Conservation (phyloP, 2,113 vertebrate genomes). For the Halichoeres trimaculatus region DNA sequence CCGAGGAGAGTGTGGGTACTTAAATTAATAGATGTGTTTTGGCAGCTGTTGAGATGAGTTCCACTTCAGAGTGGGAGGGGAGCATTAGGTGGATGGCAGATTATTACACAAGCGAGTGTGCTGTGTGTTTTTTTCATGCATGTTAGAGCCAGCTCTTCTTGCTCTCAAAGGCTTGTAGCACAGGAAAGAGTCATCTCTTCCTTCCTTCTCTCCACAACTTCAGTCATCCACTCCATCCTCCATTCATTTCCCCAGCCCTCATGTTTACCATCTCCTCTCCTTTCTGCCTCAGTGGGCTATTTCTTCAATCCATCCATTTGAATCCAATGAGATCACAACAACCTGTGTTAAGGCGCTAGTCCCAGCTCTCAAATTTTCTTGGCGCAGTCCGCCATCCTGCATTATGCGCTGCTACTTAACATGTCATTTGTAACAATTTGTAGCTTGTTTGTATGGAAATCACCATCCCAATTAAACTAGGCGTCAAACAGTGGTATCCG, state of each 20-base stretch:
- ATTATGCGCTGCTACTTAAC: conserved; percentile 52
- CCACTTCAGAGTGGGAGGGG: conserved; percentile 13
- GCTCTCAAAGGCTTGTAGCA: neutral
- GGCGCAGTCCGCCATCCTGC: conserved; percentile 43
- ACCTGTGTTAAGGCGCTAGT: conserved; percentile 25
- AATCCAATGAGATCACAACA: conserved; percentile 29
- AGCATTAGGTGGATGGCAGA: conserved; percentile 34
- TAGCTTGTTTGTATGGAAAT: conserved; percentile 74
- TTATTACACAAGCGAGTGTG: conserved; percentile 16
- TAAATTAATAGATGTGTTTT: conserved; percentile 44
- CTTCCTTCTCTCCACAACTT: neutral
- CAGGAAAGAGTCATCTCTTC: neutral
- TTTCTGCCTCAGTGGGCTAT: conserved; percentile 35
- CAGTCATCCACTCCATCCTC: neutral
- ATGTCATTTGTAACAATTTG: conserved; percentile 72
- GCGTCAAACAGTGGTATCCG: conserved; percentile 30
- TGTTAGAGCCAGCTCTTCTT: conserved; percentile 31
- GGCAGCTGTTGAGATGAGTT: conserved; percentile 44
- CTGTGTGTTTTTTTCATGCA: conserved; percentile 28
- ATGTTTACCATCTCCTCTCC: neutral
- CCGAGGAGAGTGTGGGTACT: neutral
- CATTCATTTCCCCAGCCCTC: neutral
- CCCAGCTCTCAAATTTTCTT: conserved; percentile 31
- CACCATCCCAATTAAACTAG: conserved; percentile 60
- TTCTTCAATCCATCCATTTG: neutral